These are phyloP conservation scores for Triplophysa tibetana DNA, from an alignment of 2,113 vertebrate species.

Conservation along the genomic window DNA sequence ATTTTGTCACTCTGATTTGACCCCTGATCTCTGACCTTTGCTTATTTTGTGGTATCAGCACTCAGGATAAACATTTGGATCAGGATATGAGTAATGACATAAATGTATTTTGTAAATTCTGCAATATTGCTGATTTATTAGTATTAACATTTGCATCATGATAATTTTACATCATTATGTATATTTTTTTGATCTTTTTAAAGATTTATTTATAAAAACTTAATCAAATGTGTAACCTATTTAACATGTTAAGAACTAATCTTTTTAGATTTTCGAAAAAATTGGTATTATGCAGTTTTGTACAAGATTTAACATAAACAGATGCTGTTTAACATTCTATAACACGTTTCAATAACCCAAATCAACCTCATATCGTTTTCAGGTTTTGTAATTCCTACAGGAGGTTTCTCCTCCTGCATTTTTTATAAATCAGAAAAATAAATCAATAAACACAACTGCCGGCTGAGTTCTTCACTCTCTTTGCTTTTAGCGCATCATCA, in stretches of 20 bases:
- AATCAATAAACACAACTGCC: constrained; percentile 20
- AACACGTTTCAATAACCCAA: background rate
- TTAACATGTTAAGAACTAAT: background rate
- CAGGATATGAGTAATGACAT: background rate
- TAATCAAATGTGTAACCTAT: background rate
- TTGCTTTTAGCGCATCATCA: background rate
- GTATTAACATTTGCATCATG: background rate
- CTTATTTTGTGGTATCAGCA: background rate
- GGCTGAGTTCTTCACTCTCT: background rate
- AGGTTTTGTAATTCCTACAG: background rate
- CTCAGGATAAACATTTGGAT: background rate
- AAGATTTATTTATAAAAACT: constrained; percentile 4
- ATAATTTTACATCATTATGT: background rate
- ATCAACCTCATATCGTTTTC: background rate
- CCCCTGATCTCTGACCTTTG: constrained; percentile 11
- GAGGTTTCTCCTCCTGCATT: background rate
- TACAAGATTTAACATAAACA: constrained; percentile 7
- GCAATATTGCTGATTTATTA: background rate
- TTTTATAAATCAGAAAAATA: constrained; percentile 24
- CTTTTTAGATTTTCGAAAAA: background rate
- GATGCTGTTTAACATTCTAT: background rate
- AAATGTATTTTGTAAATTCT: background rate
- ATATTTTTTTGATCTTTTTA: background rate
- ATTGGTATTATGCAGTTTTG: background rate
- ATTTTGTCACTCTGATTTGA: constrained; percentile 87